Conservation (phyloP, 2,113 vertebrate genomes). For the Periophthalmus modestus region DNA sequence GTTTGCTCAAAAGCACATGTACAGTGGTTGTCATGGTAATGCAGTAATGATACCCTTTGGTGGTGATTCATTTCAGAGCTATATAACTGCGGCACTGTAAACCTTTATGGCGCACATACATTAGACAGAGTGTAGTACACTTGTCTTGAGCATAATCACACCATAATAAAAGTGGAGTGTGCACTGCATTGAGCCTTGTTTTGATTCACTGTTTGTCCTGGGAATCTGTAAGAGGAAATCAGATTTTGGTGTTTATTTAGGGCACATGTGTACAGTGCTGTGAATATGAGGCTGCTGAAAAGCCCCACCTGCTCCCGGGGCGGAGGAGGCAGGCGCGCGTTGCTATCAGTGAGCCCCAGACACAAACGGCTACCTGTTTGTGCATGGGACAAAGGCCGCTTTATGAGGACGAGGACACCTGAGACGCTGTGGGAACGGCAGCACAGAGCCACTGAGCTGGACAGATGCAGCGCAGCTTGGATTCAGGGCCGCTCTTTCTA, state of each 20-base stretch:
- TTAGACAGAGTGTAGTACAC: background rate
- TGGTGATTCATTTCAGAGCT: conserved; percentile 14
- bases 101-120: conserved; percentile 6
- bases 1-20: conserved; percentile 1
- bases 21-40: conserved; percentile 1
- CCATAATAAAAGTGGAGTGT: conserved; percentile 5
- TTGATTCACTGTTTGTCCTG: conserved; percentile 14
- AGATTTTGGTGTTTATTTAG: conserved; percentile 31
- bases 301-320: conserved; percentile 52
- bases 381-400: conserved; percentile 71
- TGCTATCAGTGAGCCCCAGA: conserved; percentile 31
- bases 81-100: conserved; percentile 10
- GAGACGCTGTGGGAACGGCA: conserved; percentile 75
- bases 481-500: conserved; percentile 41
- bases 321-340: conserved; percentile 26
- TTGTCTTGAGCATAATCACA: conserved; percentile 5
- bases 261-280: conserved; percentile 16
- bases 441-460: conserved; percentile 56
- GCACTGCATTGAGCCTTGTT: conserved; percentile 8
- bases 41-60: background rate
- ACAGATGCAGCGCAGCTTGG: conserved; percentile 47
- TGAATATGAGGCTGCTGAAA: conserved; percentile 42
- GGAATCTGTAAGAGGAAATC: conserved; percentile 29
- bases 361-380: conserved; percentile 78
- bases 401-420: conserved; percentile 73